Evolutionary conservation across 35 echinoderm and acorn worm genomes (phyloP).

Genomic region (Eucidaris tribuloides): DNA sequence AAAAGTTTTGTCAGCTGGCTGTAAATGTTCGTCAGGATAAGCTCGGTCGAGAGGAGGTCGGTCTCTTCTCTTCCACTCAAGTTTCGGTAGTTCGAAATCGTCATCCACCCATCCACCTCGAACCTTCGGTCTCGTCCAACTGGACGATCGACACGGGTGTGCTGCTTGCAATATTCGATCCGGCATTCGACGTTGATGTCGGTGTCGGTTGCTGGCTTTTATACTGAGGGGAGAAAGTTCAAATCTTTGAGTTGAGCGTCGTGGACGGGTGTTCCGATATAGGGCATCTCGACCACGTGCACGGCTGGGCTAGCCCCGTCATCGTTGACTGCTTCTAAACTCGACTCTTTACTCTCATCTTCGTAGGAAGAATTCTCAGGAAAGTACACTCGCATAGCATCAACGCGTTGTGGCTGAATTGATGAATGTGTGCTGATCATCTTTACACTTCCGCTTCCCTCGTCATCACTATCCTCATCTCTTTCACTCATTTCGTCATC

Average conservation of each 20-base stretch:
- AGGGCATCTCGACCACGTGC: constrained; percentile 9
- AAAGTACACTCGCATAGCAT: constrained; percentile 4
- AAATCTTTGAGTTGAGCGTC: constrained; percentile 19
- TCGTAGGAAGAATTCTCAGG: neutral
- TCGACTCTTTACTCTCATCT: constrained; percentile 11
- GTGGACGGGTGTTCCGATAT: constrained; percentile 14
- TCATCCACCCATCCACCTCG: too few species aligned
- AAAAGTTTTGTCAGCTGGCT: too few species aligned
- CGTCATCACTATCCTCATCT: neutral
- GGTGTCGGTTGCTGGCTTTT: neutral
- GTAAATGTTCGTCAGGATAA: too few species aligned
- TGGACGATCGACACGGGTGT: neutral
- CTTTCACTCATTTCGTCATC: constrained; percentile 4
- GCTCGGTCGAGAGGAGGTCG: too few species aligned
- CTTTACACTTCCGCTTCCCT: neutral
- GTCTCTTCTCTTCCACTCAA: too few species aligned
- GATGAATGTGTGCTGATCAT: constrained; percentile 1
- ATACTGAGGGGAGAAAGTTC: neutral
- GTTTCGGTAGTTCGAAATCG: too few species aligned
- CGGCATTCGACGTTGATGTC: neutral
- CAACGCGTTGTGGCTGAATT: neutral
- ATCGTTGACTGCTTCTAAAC: neutral
- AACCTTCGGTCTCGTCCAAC: too few species aligned
- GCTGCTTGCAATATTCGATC: neutral
- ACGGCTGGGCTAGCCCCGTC: neutral